Percentiles rank a stretch among this genome's conserved stretches.
Conservation (phyloP, 64 coral and sea anemone species). For the Montipora efflorescens region DNA sequence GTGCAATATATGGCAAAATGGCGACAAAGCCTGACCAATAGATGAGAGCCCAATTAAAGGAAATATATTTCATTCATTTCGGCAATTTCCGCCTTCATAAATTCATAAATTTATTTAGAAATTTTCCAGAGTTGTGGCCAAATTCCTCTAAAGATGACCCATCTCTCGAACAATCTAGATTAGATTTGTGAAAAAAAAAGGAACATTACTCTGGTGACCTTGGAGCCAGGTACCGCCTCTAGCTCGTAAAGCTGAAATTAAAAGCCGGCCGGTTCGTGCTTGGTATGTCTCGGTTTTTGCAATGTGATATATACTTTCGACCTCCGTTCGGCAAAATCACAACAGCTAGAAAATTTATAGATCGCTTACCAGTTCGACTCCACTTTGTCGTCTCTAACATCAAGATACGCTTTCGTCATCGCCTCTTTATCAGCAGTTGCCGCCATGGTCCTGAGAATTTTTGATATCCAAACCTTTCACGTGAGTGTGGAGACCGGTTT, state of each 20-base stretch:
- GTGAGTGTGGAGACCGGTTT: background rate
- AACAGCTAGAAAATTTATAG: background rate
- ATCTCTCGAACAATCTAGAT: background rate
- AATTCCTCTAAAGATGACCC: background rate
- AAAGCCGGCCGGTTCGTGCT: background rate
- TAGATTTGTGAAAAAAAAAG: background rate
- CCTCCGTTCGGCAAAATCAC: background rate
- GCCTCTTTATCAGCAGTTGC: constrained; percentile 38
- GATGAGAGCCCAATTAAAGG: background rate
- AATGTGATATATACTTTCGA: constrained; percentile 11
- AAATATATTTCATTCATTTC: constrained; percentile 10
- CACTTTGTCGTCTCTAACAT: constrained; percentile 64
- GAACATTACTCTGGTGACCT: background rate
- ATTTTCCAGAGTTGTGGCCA: background rate
- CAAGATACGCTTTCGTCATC: constrained; percentile 48
- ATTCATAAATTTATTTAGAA: background rate
- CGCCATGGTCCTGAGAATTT: constrained; percentile 4
- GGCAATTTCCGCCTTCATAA: background rate
- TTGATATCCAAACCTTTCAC: background rate
- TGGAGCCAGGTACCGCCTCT: background rate
- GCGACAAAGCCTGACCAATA: background rate
- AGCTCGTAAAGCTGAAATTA: background rate
- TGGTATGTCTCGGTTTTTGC: background rate
- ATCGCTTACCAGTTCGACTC: constrained; percentile 59
- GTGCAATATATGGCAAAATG: background rate